Conservation (phyloP, 2,888 invertebrate genomes). For the Masnerella sp. region DNA sequence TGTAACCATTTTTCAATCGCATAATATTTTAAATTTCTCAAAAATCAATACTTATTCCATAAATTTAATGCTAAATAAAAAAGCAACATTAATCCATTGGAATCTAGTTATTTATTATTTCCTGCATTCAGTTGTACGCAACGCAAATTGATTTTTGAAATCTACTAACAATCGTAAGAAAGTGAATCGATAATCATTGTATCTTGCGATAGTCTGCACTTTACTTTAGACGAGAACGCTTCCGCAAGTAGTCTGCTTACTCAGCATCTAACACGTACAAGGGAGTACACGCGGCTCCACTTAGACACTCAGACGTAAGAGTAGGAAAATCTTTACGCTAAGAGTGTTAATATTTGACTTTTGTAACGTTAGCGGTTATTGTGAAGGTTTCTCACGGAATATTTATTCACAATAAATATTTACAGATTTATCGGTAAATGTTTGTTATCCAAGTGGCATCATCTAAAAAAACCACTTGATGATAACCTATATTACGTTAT, state of each 20-base stretch:
- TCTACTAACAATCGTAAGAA: slow-evolving; percentile 19
- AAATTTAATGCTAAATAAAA: too few species aligned
- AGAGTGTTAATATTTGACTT: slow-evolving; percentile 37
- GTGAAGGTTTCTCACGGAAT: slow-evolving; percentile 1
- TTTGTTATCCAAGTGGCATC: too few species aligned
- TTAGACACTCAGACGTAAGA: slow-evolving; percentile 35
- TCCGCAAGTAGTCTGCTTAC: slow-evolving; percentile 44
- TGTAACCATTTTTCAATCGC: too few species aligned
- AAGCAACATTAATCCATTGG: not conserved
- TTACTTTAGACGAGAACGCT: slow-evolving; percentile 39
- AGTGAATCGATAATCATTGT: slow-evolving; percentile 45
- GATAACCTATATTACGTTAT: too few species aligned
- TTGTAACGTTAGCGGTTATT: slow-evolving; percentile 22
- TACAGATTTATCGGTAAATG: slow-evolving; percentile 11
- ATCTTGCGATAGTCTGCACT: slow-evolving; percentile 46
- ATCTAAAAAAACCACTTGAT: too few species aligned
- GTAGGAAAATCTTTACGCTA: slow-evolving; percentile 34
- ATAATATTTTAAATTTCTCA: too few species aligned
- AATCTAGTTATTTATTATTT: not conserved
- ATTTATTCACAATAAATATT: slow-evolving; percentile 23
- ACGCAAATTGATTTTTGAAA: slow-evolving; percentile 26
- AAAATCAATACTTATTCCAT: too few species aligned
- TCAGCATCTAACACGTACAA: slow-evolving; percentile 39
- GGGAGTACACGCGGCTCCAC: slow-evolving; percentile 24
- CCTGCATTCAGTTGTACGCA: slow-evolving; percentile 11